Evolutionary conservation across 2,797 vertebrate genomes (phyloP), one percentile per base, ranked within the genome.

Genomic region (Clamator glandarius): DNA sequence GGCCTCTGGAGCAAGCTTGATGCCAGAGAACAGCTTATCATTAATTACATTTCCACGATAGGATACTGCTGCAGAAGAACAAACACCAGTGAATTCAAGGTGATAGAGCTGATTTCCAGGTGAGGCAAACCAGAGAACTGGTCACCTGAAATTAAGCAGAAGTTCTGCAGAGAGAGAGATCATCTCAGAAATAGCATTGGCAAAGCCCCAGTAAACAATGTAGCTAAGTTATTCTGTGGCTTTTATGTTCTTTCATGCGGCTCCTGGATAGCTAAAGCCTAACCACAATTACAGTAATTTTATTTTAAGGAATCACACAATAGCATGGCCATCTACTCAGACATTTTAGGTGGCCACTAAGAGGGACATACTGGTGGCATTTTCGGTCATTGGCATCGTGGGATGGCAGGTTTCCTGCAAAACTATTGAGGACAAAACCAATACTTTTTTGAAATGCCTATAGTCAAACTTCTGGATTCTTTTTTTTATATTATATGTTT

Each of bases 271-370:
- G 89, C 91, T 95, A 78, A 95, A 93, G 89, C 87, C 74, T 93
- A 85, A 93, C 94, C 93, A 91, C 93, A 94, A 96, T 96, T 96
- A 95, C 36, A 96, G 92, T 95, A 42, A 92, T 94, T 91, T 96
- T 96, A 96, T 97, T 97, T 97, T 92, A 95, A 90, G 91, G 96
- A 95, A 92, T 91, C 91, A 96, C 76, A 91, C 86, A 95, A 95
- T 89, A 88, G 84, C 91, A 89, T 91, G 74, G 69, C 55, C 80
- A 84, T 90, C 50, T 61, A 81, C 86, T 69, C 66, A 95, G 92
- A 91, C 96, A 92, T 97, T 96, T 97, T 97, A 96, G 95, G 97
- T 97, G 97, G 97, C 96, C 96, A 83, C 85, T 87, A 54, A 90
- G 76, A 94, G 63, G 58, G 79, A 87, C 72, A 77, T 87, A 94